A percentile compares a stretch with the other conserved stretches of the same genome.
Conservation (phyloP, 2,888 invertebrate species). For the Thecophora atra region DNA sequence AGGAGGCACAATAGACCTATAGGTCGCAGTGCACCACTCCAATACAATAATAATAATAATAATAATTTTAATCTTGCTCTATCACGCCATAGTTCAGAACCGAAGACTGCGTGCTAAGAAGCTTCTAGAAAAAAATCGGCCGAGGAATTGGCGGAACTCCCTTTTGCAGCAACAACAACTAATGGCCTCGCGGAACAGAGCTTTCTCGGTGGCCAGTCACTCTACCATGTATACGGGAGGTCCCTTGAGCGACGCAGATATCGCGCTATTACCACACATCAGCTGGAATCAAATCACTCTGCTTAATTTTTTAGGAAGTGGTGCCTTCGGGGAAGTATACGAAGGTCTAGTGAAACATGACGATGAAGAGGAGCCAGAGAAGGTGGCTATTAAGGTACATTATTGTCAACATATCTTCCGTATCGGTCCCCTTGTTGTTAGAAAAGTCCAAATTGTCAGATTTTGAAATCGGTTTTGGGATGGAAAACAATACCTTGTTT, state of each 20-base stretch:
- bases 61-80: not conserved
- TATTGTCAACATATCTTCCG: not conserved
- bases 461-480: too few species aligned
- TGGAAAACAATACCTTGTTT: too few species aligned
- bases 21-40: too few species aligned
- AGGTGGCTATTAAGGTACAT: constrained; percentile 90
- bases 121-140: constrained; percentile 68
- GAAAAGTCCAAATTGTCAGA: too few species aligned
- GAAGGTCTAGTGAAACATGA: constrained; percentile 85
- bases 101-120: constrained; percentile 77
- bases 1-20: too few species aligned
- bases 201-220: constrained; percentile 78
- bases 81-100: constrained; percentile 70
- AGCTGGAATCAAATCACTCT: constrained; percentile 85
- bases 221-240: constrained; percentile 81
- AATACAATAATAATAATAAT: too few species aligned
- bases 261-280: constrained; percentile 85
- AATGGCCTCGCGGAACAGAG: constrained; percentile 72
- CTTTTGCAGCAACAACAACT: constrained; percentile 71
- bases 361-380: constrained; percentile 72
- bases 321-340: constrained; percentile 97
- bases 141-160: constrained; percentile 80
- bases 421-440: not conserved
- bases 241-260: constrained; percentile 78
- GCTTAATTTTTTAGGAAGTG: constrained; percentile 90